Percentiles rank a stretch among this genome's conserved stretches.
Evolutionary conservation across 2,888 invertebrate species (phyloP).

Genomic region (Apodemia zela): DNA sequence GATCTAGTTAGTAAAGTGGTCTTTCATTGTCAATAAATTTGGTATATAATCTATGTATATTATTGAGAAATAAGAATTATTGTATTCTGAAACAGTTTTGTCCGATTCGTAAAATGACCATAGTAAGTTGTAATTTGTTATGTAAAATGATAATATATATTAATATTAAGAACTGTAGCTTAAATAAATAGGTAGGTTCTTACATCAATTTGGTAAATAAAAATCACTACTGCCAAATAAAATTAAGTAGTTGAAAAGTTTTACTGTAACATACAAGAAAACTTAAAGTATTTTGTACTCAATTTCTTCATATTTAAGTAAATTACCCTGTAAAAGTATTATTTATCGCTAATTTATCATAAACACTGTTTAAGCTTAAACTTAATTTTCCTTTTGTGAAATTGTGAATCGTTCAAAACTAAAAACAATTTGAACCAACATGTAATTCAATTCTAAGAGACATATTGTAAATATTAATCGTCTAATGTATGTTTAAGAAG

Average conservation of each 20-base stretch:
- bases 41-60: conserved; percentile 48
- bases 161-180: conserved; percentile 56
- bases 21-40: conserved; percentile 48
- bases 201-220: conserved; percentile 58
- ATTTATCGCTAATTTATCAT: conserved; percentile 19
- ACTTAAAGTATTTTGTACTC: conserved; percentile 65
- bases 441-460: conserved; percentile 52
- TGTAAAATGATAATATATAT: conserved; percentile 54
- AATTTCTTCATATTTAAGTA: conserved; percentile 38
- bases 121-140: conserved; percentile 63
- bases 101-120: conserved; percentile 52
- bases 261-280: conserved; percentile 61
- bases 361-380: conserved; percentile 29
- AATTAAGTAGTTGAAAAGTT: conserved; percentile 70
- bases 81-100: conserved; percentile 47
- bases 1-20: conserved; percentile 46
- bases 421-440: conserved; percentile 50
- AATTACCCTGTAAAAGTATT: neutral
- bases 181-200: conserved; percentile 45
- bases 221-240: conserved; percentile 74
- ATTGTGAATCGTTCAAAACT: conserved; percentile 30
- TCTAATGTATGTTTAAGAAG: conserved; percentile 68
- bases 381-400: conserved; percentile 26
- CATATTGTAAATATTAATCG: conserved; percentile 68
- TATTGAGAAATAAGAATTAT: conserved; percentile 40